Conservation (phyloP, 2,797 vertebrate genomes). For the Pempheris klunzingeri region DNA sequence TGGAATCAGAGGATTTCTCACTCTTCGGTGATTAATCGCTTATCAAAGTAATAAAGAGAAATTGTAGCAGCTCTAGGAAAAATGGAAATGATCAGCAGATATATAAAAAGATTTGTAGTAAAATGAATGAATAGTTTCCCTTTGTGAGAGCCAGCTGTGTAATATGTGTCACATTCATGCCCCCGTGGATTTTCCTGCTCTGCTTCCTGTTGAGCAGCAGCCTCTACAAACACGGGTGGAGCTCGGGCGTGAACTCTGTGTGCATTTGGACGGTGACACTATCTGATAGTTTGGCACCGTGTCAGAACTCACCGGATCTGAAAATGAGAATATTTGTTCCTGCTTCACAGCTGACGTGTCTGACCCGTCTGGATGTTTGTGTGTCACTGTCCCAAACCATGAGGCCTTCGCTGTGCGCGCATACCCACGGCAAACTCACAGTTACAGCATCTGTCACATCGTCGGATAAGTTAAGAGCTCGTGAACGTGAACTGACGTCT, state of each 20-base stretch:
- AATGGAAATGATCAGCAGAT: neutral
- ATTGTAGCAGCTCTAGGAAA: neutral
- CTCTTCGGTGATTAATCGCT: too few relatives aligned
- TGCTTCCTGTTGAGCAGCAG: constrained; percentile 73
- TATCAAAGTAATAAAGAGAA: too few relatives aligned
- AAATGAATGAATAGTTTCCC: too few relatives aligned
- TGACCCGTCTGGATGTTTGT: neutral
- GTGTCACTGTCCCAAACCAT: too few relatives aligned
- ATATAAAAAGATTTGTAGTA: too few relatives aligned
- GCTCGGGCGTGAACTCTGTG: constrained; percentile 7
- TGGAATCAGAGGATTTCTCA: too few relatives aligned
- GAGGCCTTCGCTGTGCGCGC: too few relatives aligned
- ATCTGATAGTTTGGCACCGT: constrained; percentile 12
- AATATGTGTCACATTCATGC: neutral
- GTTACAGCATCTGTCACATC: neutral
- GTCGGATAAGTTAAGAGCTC: neutral
- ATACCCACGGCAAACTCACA: too few relatives aligned
- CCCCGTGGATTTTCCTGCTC: constrained; percentile 48
- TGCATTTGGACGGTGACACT: constrained; percentile 16
- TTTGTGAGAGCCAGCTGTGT: neutral
- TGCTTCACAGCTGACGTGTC: neutral
- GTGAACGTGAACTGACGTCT: neutral
- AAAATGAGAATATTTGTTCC: constrained; percentile 10
- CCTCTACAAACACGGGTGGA: constrained; percentile 70
- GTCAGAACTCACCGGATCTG: constrained; percentile 16